Percentiles rank a stretch among this genome's conserved stretches.
Evolutionary conservation across 2,113 vertebrate species (phyloP).

Genomic region (Euleptes europaea): DNA sequence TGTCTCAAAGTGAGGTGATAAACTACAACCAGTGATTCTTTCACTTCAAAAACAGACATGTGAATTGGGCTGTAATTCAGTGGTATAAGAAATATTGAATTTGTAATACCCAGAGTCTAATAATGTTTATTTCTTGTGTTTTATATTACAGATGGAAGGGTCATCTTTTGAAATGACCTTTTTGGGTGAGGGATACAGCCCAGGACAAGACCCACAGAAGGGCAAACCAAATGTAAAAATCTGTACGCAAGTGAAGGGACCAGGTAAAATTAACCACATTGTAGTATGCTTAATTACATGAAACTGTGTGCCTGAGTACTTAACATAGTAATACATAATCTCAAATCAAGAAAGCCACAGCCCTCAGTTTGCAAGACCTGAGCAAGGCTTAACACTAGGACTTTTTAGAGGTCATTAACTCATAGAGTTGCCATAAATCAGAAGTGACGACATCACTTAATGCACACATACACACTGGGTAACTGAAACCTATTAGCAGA

Average conservation of each 20-base stretch:
- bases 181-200: constrained; percentile 90
- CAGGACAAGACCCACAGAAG: constrained; percentile 75
- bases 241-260: constrained; percentile 90
- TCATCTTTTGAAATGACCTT: constrained; percentile 90
- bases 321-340: not conserved
- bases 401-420: no score
- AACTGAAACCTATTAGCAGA: not conserved
- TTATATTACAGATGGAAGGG: constrained; percentile 81
- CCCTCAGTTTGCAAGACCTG: no score
- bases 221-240: constrained; percentile 89
- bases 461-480: no score
- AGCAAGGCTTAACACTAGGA: no score
- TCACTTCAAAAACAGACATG: not conserved
- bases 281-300: not conserved
- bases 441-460: no score
- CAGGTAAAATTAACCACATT: constrained; percentile 79
- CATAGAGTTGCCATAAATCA: no score
- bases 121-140: constrained; percentile 21
- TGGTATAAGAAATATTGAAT: not conserved
- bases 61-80: not conserved
- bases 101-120: not conserved
- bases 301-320: not conserved
- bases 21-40: not conserved
- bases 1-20: not conserved
- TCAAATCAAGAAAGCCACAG: no score